Base-by-base conservation (phyloP, 2,797 vertebrate species). In the Acipenser transmontanus region DNA sequence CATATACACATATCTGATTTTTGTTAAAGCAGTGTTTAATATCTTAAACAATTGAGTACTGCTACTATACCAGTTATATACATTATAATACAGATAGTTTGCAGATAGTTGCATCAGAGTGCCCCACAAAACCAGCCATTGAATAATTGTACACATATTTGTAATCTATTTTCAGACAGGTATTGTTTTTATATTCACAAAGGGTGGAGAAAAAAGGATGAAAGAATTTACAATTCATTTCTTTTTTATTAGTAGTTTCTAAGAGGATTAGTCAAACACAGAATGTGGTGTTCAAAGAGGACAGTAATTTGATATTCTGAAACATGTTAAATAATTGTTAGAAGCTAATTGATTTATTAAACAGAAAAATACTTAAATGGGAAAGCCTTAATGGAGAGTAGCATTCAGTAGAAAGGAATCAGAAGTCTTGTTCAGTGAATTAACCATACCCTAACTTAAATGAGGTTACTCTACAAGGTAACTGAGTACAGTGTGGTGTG, bases 321-420 rank as follows among this genome's bases (percentile, higher is more conserved):
- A 61, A 50, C 11, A 13, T 57, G 14, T 66, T 66, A 60, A 66
- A 50, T 49, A 61, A 61, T 61, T 66, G 57, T 66, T 66, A 66
- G 50, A 50, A 60, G 48, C 56, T 50, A n/a, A 8, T 51, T 54
- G 66, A 63, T 52, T 57, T 66, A 50, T 62, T 50, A 62, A 62
- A 50, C 4, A 34, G 59, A 50, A 12, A 66, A 60, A 62, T 57
- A 57, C 54, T n/a, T 57, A n/a, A 57, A 57, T 57, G 54, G 11
- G 54, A 57, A 57, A 57, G 11, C 14, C 54, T n/a, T 11, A n/a
- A 34, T 34, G 34, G 34, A 57, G 1, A 49, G 47, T 65, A 12
- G 14, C 50, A 34, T 57, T 57, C 20, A 52, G n/a, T n/a, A 62
- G 34, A 50, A 17, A 63, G 49, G 20, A 34, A 34, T 34, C 1